phyloP scores from a whole-genome alignment of 2,888 invertebrate species.

The Himalopsyche tibetana region DNA sequence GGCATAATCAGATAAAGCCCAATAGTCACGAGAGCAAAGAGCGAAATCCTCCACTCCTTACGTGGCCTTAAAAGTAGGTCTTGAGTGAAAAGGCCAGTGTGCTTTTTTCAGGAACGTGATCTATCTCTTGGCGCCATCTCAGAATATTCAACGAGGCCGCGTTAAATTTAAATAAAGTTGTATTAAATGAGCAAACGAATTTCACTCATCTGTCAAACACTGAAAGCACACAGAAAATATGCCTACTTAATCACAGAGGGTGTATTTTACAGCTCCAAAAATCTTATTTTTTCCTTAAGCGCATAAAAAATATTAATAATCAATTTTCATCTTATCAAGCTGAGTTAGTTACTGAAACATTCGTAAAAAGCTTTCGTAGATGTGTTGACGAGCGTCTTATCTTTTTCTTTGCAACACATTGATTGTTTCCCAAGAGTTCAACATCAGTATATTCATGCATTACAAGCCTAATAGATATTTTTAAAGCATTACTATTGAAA shows the following conservation, averaged over 20 bases:
- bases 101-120: conserved; percentile 59
- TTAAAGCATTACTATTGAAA: too few relatives aligned
- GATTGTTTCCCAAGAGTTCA: too few relatives aligned
- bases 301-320: too few relatives aligned
- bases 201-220: conserved; percentile 30
- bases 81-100: conserved; percentile 58
- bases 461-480: too few relatives aligned
- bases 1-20: conserved; percentile 30
- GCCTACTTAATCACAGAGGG: conserved; percentile 34
- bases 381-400: too few relatives aligned
- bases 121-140: conserved; percentile 56
- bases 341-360: too few relatives aligned
- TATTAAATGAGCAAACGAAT: conserved; percentile 34
- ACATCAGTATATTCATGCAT: too few relatives aligned
- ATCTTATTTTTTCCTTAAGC: background rate
- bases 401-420: too few relatives aligned
- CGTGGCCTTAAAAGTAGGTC: conserved; percentile 46
- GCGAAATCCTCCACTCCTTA: conserved; percentile 27
- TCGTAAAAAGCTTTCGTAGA: too few relatives aligned
- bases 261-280: background rate
- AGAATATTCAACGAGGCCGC: conserved; percentile 50
- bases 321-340: too few relatives aligned
- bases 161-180: conserved; percentile 34
- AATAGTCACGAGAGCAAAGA: conserved; percentile 34
- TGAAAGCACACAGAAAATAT: conserved; percentile 34